Conservation (phyloP, 2,113 vertebrate species). For the Serinus canaria region DNA sequence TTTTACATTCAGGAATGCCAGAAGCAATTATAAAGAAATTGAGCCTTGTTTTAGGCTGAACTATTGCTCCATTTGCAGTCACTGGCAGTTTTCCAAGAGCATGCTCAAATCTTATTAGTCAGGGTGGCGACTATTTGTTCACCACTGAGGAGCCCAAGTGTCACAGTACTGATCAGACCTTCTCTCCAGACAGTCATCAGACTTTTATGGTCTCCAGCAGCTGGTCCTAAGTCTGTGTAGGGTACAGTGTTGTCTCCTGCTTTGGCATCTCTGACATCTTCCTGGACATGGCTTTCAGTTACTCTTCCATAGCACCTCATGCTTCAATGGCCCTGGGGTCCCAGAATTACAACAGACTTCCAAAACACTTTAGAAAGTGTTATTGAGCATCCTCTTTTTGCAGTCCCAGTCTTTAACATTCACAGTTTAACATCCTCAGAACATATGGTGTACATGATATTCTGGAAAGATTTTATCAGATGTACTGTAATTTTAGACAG, state of each 20-base stretch:
- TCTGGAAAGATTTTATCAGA: neutral
- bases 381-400: neutral
- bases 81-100: neutral
- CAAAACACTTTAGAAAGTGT: neutral
- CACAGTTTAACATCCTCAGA: neutral
- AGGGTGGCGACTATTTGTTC: neutral
- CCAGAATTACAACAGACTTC: neutral
- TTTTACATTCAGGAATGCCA: slow-evolving; percentile 32
- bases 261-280: neutral
- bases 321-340: neutral
- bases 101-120: neutral
- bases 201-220: neutral
- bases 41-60: neutral
- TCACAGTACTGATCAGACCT: neutral
- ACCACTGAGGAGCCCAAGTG: neutral
- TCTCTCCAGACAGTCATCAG: neutral
- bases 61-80: slow-evolving; percentile 20
- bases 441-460: neutral
- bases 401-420: neutral
- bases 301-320: neutral
- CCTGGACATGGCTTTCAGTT: neutral
- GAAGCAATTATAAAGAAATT: slow-evolving; percentile 57
- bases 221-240: neutral
- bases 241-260: neutral
- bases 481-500: neutral